Percentiles rank a stretch among this genome's conserved stretches.
These are phyloP conservation scores for human DNA, from an alignment of 2,113 vertebrate species.

Conservation along the genomic window DNA sequence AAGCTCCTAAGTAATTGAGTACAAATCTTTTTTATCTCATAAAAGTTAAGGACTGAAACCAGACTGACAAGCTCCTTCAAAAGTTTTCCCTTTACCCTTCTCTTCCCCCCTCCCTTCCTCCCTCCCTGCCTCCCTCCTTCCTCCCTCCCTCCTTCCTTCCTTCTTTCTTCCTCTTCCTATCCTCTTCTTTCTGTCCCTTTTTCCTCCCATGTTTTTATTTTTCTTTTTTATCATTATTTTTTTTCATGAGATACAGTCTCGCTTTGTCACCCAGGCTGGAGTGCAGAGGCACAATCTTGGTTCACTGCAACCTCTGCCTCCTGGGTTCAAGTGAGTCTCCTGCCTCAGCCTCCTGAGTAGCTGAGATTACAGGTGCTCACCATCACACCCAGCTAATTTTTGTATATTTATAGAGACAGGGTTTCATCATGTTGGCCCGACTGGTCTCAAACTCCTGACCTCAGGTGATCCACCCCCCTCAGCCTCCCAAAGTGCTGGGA, in stretches of 20 bases:
- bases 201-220: not conserved
- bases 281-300: not conserved
- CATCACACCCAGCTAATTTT: not conserved
- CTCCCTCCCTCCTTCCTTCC: too few species aligned
- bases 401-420: not conserved
- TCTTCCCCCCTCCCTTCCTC: fast-evolving
- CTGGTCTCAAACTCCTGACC: not conserved
- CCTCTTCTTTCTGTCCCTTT: not conserved
- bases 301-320: not conserved
- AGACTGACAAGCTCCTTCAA: slow-evolving; percentile 45
- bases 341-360: not conserved
- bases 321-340: not conserved
- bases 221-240: too few species aligned
- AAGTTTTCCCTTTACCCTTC: not conserved
- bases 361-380: not conserved
- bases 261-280: not conserved
- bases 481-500: not conserved
- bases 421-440: not conserved
- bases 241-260: not conserved
- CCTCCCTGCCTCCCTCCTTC: too few species aligned
- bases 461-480: not conserved
- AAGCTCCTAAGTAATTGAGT: slow-evolving; percentile 65
- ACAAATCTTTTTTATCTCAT: slow-evolving; percentile 18
- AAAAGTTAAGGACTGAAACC: slow-evolving; percentile 59
- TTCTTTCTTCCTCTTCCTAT: too few species aligned